A percentile compares a stretch with the other conserved stretches of the same genome.
Evolutionary conservation across 2,888 invertebrate genomes (phyloP).

Genomic region (Sycophila texana): DNA sequence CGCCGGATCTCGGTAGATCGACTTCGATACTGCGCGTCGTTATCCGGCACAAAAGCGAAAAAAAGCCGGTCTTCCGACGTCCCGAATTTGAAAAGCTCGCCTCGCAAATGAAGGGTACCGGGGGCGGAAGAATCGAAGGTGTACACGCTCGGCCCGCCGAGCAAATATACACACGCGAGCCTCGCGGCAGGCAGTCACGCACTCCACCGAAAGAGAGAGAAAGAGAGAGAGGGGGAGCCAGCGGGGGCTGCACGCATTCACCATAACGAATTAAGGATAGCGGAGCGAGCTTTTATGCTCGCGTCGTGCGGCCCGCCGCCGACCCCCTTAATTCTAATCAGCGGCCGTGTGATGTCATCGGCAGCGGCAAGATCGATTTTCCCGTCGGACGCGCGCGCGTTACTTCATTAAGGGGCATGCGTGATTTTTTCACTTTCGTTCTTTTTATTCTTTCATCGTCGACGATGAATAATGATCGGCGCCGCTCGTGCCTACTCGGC

Average conservation of each 20-base stretch:
- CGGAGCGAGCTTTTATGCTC: slow-evolving; percentile 58
- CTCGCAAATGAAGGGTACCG: slow-evolving; percentile 10
- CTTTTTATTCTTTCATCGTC: background rate
- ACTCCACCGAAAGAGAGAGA: slow-evolving; percentile 50
- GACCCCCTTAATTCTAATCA: slow-evolving; percentile 61
- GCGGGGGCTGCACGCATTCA: slow-evolving; percentile 57
- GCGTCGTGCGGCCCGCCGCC: slow-evolving; percentile 52
- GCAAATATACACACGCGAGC: slow-evolving; percentile 59
- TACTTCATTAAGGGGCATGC: slow-evolving; percentile 29
- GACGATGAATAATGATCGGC: slow-evolving; percentile 42
- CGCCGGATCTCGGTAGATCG: too few species aligned
- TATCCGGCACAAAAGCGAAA: slow-evolving; percentile 12
- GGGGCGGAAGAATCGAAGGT: slow-evolving; percentile 50
- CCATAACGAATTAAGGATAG: slow-evolving; percentile 59
- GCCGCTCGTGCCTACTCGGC: background rate
- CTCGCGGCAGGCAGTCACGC: slow-evolving; percentile 57
- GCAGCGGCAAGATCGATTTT: slow-evolving; percentile 40
- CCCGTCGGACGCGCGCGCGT: background rate
- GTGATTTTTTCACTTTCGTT: slow-evolving; percentile 30
- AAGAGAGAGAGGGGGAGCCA: slow-evolving; percentile 33
- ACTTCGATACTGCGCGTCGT: slow-evolving; percentile 2
- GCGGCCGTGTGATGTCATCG: slow-evolving; percentile 59
- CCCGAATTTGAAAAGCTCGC: slow-evolving; percentile 36
- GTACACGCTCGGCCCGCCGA: slow-evolving; percentile 39
- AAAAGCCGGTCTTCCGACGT: slow-evolving; percentile 18